Percentiles rank a stretch among this genome's conserved stretches.
Conservation (phyloP, 2,888 invertebrate species). For the Sinodicranocentrus sp. region DNA sequence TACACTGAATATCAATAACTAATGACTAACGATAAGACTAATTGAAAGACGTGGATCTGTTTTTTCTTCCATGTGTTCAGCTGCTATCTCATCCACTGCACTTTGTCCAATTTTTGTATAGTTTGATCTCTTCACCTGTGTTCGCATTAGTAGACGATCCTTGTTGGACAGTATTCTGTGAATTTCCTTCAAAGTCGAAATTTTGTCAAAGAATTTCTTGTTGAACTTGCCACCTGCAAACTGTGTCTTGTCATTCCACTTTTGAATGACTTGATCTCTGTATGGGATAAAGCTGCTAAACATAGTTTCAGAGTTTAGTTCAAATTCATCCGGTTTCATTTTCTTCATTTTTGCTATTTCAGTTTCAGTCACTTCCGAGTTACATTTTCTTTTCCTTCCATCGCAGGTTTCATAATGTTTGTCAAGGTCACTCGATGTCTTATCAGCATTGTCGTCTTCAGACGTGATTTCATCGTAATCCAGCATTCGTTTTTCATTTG, state of each 20-base stretch:
- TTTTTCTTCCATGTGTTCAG: too few relatives aligned
- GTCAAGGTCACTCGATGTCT: neutral
- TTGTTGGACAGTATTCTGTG: conserved; percentile 90
- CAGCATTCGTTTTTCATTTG: conserved; percentile 14
- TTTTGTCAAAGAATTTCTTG: conserved; percentile 82
- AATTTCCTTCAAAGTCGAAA: conserved; percentile 86
- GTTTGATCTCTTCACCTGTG: conserved; percentile 88
- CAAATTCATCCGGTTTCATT: conserved; percentile 82
- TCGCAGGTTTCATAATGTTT: neutral
- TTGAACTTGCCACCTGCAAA: conserved; percentile 84
- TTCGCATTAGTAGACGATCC: conserved; percentile 86
- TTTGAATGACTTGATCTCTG: conserved; percentile 90
- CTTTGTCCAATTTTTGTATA: conserved; percentile 84
- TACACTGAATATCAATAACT: too few relatives aligned
- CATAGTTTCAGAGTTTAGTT: conserved; percentile 81
- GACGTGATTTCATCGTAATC: conserved; percentile 74
- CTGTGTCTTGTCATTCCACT: conserved; percentile 97
- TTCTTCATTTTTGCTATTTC: conserved; percentile 72
- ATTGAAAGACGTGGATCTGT: too few relatives aligned
- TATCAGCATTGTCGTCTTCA: conserved; percentile 64
- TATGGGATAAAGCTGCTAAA: conserved; percentile 84
- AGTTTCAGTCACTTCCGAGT: conserved; percentile 74
- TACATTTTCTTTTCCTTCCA: conserved; percentile 44
- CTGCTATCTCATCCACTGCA: conserved; percentile 66
- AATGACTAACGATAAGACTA: too few relatives aligned